Evolutionary conservation across 2,797 vertebrate species (phyloP), one percentile per base, ranked within the genome.

Genomic region (Lagodon rhomboides): DNA sequence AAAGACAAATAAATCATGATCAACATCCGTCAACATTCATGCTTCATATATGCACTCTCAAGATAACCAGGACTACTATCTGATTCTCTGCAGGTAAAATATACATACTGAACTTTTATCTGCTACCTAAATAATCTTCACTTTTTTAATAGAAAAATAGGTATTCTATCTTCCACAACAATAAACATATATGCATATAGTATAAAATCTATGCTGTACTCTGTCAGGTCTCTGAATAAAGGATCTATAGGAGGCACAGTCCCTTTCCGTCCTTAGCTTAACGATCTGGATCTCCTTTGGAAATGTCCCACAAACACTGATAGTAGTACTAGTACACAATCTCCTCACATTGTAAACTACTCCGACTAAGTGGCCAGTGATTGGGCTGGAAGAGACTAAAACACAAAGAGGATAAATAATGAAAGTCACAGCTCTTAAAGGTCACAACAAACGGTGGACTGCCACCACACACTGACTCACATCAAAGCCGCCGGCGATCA

Each of bases 21-120:
- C 16, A 87, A 85, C 74, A 88, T 69, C 61, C 83, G 82, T 17
- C 80, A 88, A 77, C 86, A 85, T 71, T 82, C 85, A 83, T 75
- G 20, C 70, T 41, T 68, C 75, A 58, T 18, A n/a, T n/a, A 67
- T 54, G 25, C 53, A 46, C 63, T 63, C 68, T 23, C 44, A 55
- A 30, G 25, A 75, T 16, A 59, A 56, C 13, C 73, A 41, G 46
- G 46, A 70, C 18, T 13, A 50, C 8, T 27, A n/a, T 60, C 15
- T 8, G 38, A 75, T 50, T 41, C 18, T 22, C 74, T 54, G 59
- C 60, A 20, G 23, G 16, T 59, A 22, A 56, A 80, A 77, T 30
- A 61, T 44, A 38, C 17, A 64, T 43, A 43, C 15, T 18, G 1
- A 25, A 43, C 27, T 43, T 56, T 3, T 44, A 30, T 5, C 44